These are phyloP conservation scores for Aethina tumida DNA, from an alignment of 1,140 invertebrate species.

Conservation along the genomic window DNA sequence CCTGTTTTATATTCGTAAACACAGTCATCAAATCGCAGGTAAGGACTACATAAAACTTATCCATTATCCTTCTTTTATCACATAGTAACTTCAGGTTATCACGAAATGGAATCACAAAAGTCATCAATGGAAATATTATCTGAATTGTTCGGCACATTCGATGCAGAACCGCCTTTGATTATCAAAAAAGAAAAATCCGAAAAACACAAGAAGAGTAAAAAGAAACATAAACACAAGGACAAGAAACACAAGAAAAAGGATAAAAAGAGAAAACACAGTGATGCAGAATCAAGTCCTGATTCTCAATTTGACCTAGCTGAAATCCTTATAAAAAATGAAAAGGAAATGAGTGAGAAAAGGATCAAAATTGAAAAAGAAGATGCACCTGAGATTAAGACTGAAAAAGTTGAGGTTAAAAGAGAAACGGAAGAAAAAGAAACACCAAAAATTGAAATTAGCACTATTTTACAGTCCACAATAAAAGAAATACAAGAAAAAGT, in stretches of 20 bases:
- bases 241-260: conserved; percentile 39
- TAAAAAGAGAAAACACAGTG: conserved; percentile 27
- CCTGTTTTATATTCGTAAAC: no score
- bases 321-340: conserved; percentile 30
- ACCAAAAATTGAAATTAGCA: conserved; percentile 36
- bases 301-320: conserved; percentile 30
- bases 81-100: no score
- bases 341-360: conserved; percentile 23
- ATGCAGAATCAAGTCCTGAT: conserved; percentile 13
- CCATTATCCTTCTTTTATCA: no score
- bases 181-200: conserved; percentile 46
- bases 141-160: conserved; percentile 65
- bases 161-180: conserved; percentile 49
- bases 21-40: no score
- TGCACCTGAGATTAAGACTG: conserved; percentile 23
- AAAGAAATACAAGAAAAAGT: conserved; percentile 55
- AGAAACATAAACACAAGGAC: conserved; percentile 42
- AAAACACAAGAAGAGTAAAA: conserved; percentile 48
- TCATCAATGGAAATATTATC: conserved; percentile 68
- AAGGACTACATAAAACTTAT: no score
- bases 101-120: conserved; percentile 23
- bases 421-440: conserved; percentile 47
- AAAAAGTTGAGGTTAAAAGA: conserved; percentile 5
- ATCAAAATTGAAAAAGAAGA: conserved; percentile 34
- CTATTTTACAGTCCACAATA: conserved; percentile 53